Conservation (phyloP, 2,113 vertebrate genomes). For the Geothlypis trichas region DNA sequence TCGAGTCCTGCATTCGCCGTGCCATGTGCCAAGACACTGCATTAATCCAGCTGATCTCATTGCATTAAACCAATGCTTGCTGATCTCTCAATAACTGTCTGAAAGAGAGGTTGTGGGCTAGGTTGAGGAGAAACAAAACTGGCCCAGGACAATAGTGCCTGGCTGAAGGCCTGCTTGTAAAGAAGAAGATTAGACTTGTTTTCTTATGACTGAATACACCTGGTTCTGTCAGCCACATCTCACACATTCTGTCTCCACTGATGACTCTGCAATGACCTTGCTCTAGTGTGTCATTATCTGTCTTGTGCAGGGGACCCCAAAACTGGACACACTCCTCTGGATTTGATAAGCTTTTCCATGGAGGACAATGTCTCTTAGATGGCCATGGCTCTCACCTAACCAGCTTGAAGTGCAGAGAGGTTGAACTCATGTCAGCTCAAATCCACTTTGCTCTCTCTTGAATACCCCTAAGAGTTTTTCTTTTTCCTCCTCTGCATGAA, state of each 20-base stretch:
- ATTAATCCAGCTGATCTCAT: background rate
- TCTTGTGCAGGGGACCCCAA: background rate
- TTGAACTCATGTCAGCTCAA: background rate
- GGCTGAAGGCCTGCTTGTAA: background rate
- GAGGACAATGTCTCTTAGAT: background rate
- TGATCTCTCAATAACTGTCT: background rate
- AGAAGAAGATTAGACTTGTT: background rate
- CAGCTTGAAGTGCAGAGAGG: background rate
- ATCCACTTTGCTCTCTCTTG: background rate
- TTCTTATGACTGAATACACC: background rate
- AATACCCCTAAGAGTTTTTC: background rate
- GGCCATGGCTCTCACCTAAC: background rate
- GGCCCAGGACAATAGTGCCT: background rate
- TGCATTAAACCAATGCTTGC: background rate
- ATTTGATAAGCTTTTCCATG: background rate
- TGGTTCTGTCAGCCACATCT: background rate
- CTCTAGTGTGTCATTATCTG: background rate
- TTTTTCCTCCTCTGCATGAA: background rate
- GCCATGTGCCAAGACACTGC: background rate
- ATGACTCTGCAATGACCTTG: background rate
- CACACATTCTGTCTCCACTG: background rate
- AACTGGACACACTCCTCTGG: background rate
- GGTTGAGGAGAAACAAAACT: background rate
- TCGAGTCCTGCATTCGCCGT: background rate
- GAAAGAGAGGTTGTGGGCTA: background rate